Evolutionary conservation across 2,797 vertebrate species (phyloP).

Genomic region (Tangara arthus): DNA sequence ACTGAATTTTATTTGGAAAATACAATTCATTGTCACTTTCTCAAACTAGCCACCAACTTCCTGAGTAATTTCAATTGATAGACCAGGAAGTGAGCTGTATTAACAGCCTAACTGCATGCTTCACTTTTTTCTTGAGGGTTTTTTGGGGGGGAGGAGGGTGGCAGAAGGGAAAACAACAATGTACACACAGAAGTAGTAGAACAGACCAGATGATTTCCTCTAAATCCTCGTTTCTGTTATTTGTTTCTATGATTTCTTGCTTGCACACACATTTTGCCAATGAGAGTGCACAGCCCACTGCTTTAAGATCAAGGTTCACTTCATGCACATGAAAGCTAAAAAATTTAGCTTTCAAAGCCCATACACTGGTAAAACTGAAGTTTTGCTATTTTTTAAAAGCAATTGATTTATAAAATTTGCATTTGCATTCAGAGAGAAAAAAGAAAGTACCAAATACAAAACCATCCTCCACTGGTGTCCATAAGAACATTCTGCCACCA

Average conservation of each 20-base stretch:
- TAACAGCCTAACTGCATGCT: not conserved
- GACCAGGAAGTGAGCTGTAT: not conserved
- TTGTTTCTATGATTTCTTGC: not conserved
- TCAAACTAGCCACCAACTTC: not conserved
- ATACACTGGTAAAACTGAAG: not conserved
- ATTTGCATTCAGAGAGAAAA: not conserved
- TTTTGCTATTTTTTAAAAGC: not conserved
- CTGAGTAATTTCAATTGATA: not conserved
- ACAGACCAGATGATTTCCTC: not conserved
- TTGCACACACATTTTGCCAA: not conserved
- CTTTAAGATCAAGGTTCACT: not conserved
- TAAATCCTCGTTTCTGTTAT: not conserved
- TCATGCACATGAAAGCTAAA: not conserved
- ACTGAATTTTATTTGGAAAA: not conserved
- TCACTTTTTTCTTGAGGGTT: not conserved
- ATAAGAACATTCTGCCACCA: not conserved
- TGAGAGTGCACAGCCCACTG: not conserved
- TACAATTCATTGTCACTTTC: not conserved
- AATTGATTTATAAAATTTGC: not conserved
- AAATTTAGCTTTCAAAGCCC: not conserved
- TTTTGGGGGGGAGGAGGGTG: fast-evolving
- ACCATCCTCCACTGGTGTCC: not conserved
- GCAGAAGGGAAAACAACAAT: not conserved
- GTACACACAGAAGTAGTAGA: not conserved
- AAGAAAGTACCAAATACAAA: not conserved